Conservation (phyloP, 1,140 invertebrate genomes). For the Lepidurus couesii region DNA sequence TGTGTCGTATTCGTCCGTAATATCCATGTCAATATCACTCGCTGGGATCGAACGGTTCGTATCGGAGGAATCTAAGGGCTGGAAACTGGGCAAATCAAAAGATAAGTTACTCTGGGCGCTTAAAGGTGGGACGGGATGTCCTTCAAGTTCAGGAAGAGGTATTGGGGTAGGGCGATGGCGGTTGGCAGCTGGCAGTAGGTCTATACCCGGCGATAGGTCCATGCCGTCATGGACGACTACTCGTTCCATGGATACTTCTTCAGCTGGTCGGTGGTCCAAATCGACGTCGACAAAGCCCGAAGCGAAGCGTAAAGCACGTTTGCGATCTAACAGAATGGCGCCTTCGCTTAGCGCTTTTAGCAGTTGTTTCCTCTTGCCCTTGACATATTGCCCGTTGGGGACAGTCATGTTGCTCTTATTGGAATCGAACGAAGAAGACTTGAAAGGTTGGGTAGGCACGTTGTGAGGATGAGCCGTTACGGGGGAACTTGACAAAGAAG, state of each 20-base stretch:
- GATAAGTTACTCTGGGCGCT: neutral
- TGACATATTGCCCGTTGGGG: constrained; percentile 29
- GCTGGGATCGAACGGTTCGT: constrained; percentile 27
- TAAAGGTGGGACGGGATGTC: constrained; percentile 25
- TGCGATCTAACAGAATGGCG: constrained; percentile 63
- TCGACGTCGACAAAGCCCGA: constrained; percentile 41
- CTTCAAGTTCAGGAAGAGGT: constrained; percentile 26
- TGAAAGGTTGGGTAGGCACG: constrained; percentile 32
- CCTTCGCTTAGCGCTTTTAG: constrained; percentile 74
- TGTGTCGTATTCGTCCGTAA: constrained; percentile 23
- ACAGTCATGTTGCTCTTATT: constrained; percentile 30
- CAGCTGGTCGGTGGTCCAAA: constrained; percentile 25
- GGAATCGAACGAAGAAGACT: constrained; percentile 35
- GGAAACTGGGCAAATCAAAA: constrained; percentile 11
- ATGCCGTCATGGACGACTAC: constrained; percentile 33
- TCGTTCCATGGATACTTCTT: constrained; percentile 32
- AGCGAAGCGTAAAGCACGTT: constrained; percentile 39
- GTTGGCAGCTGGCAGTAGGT: neutral
- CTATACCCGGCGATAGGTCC: neutral
- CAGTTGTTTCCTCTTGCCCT: constrained; percentile 53
- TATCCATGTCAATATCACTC: constrained; percentile 26
- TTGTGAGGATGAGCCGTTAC: constrained; percentile 34
- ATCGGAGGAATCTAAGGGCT: neutral
- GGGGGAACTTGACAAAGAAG: constrained; percentile 10
- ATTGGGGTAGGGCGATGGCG: neutral